phyloP scores from a whole-genome alignment of 2,113 vertebrate genomes.

The Epinephelus cyanopodus region DNA sequence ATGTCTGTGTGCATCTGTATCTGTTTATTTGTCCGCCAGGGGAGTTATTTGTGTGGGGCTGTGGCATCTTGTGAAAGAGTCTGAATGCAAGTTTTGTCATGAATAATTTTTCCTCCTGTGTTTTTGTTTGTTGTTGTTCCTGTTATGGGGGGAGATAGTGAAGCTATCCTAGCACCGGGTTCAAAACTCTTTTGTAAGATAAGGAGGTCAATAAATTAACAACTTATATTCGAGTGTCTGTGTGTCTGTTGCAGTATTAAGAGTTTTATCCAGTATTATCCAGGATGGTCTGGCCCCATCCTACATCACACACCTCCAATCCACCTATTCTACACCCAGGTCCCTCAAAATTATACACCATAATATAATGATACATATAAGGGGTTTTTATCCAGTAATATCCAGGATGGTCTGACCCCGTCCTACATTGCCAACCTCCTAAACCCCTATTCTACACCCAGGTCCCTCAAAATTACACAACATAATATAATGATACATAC shows the following conservation, averaged over 20 bases:
- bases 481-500: too few species aligned
- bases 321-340: too few species aligned
- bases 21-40: neutral
- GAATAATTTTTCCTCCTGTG: neutral
- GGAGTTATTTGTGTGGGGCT: neutral
- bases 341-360: too few species aligned
- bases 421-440: too few species aligned
- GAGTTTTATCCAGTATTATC: too few species aligned
- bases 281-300: too few species aligned
- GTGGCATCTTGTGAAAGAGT: neutral
- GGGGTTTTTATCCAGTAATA: too few species aligned
- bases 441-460: too few species aligned
- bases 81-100: slow-evolving; percentile 5
- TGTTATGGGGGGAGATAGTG: neutral
- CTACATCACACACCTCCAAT: too few species aligned
- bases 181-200: slow-evolving; percentile 55
- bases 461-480: too few species aligned
- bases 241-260: neutral
- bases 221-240: neutral
- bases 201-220: slow-evolving; percentile 44
- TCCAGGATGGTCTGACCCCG: too few species aligned
- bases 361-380: too few species aligned
- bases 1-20: neutral
- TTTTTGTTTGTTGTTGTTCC: neutral
- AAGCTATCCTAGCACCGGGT: neutral